Base-by-base conservation (phyloP, 2,888 invertebrate genomes). In the Oxyteleia sp. region DNA sequence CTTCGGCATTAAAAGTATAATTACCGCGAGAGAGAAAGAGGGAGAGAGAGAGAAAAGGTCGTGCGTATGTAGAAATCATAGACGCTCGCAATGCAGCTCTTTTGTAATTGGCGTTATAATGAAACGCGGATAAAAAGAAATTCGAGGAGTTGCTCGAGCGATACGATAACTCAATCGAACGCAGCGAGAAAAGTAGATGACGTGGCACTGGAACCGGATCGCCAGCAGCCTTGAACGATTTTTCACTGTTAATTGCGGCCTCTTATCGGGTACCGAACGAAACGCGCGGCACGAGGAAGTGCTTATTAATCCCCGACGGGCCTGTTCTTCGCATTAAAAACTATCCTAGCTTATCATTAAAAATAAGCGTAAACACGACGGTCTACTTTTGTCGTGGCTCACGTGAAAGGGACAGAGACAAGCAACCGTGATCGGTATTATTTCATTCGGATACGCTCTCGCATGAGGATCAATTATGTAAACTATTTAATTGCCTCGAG, bases 231-330 rank as follows among this genome's bases (percentile, higher is more conserved):
- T 86, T 86, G 83, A 86, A 87, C 86, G 86, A 89, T 89, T 89
- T 90, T 90, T 91, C 90, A 90, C 88, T 88, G 84, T 88, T 90
- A 88, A 90, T 90, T 88, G 87, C 86, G 87, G 75, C 69, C 87
- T 84, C 82, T 88, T 88, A 87, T 89, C 87, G 87, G 87, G 89
- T n/a, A 84, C 86, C 82, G 81, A 84, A 83, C 85, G 86, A 87
- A 86, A 82, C 84, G 87, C 81, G 29, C 45, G 64, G 68, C 82
- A 85, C 84, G 84, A 86, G 88, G 86, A 85, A 81, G 82, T 87
- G 85, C 86, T 86, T 86, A 86, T 87, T 85, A 85, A 78, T 63
- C 43, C 51, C 82, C 76, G 41, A 53, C 47, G 55, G 47, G 66
- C 82, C 72, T 47, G 61, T 61, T 47, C 16, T 49, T 38, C n/a